Evolutionary conservation across 2,888 invertebrate genomes (phyloP), one percentile per base, ranked within the genome.

Genomic region (Nycteola revayana): DNA sequence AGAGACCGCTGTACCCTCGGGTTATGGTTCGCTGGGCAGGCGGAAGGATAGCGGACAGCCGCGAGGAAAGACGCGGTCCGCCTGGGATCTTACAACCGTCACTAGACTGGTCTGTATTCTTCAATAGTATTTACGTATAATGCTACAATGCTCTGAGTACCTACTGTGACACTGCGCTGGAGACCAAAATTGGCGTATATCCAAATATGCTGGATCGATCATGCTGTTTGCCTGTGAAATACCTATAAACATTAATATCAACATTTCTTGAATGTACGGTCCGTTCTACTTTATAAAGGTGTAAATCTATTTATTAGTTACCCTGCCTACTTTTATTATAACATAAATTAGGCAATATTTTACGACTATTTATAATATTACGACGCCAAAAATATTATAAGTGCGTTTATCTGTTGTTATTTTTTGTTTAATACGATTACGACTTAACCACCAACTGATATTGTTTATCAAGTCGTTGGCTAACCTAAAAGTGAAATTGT

Each of bases 71-170:
- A 86, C 89, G 41, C 75, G 87, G 43, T 88, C 91, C 48, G 91
- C 91, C 44, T 91, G 91, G 92, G 92, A 92, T 60, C 90, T 92
- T 57, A 90, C 90, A 65, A 83, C 86, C 55, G 87, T 90, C 56
- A 65, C 84, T 42, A 86, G 86, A 79, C 74, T 90, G 90, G 91
- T 91, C 80, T 87, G 91, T 91, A 86, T 71, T 46, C 52, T 56
- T 52, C 42, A 25, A 51, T 57, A 42, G 36, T 44, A 42, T 49
- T 42, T 42, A 51, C 47, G 33, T 49, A 40, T 42, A 45, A 53
- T 43, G 29, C 45, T 44, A 31, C 44, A 21, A n/a, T 21, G 27
- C 33, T 35, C 30, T 39, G 50, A 2, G 14, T 2, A 14, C 30
- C 28, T 40, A 26, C 33, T 36, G 31, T 39, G 50, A 53, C 47